Conservation (phyloP, 2,888 invertebrate genomes). For the Spilosoma lubricipeda region DNA sequence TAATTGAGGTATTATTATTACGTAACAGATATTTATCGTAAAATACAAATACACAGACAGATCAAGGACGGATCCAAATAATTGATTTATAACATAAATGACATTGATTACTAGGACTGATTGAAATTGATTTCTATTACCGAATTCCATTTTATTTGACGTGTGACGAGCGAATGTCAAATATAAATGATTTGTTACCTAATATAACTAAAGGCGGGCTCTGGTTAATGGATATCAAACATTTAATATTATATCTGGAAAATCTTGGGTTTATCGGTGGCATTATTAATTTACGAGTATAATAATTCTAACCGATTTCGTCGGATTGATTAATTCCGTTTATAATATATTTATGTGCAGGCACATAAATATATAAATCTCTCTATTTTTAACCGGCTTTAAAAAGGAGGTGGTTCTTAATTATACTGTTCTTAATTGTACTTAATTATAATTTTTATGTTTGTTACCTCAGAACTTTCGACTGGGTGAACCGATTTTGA, state of each 20-base stretch:
- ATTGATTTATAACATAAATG: slow-evolving; percentile 3
- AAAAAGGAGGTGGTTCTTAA: no score
- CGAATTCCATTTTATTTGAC: slow-evolving; percentile 15
- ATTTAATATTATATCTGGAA: slow-evolving; percentile 3
- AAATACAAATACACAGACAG: not conserved
- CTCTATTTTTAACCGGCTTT: not conserved
- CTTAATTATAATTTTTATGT: no score
- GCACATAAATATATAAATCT: not conserved
- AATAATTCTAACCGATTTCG: not conserved
- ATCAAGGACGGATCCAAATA: not conserved
- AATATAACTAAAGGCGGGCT: slow-evolving; percentile 5
- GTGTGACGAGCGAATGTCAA: slow-evolving; percentile 16
- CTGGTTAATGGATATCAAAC: slow-evolving; percentile 4
- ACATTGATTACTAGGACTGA: not conserved
- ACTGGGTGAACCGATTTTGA: no score
- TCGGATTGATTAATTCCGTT: not conserved
- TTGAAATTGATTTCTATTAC: slow-evolving; percentile 5
- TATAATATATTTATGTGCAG: not conserved
- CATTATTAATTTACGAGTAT: not conserved
- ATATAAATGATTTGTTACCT: not conserved
- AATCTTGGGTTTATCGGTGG: slow-evolving; percentile 6
- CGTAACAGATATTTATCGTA: no score
- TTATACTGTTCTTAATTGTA: no score
- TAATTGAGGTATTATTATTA: no score
- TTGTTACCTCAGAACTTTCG: no score